Base-by-base conservation (phyloP, 2,113 vertebrate genomes). In the Deroptyus accipitrinus region DNA sequence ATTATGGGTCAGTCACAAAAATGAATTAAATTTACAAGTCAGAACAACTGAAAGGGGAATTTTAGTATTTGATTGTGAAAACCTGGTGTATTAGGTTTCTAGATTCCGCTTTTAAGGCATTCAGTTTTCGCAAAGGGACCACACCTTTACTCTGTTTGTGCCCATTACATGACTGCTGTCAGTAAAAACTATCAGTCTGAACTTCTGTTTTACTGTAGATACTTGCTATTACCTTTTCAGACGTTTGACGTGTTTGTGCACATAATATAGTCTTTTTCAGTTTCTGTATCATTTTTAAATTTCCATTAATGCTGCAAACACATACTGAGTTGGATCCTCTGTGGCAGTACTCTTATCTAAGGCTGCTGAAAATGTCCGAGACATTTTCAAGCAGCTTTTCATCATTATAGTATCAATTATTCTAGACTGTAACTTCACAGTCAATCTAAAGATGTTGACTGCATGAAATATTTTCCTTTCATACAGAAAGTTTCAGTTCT, bases 311-410 rank as follows among this genome's bases (percentile, higher is more conserved):
- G 54, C 24, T 69, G 22, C 41, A 86, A 72, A 62, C 16, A 17
- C 33, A 66, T 12, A 49, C 8, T 61, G 51, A 70, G 7, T 55
- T 5, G 4, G 44, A 27, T 68, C 17, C 10, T 35, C 67, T 67
- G 12, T 13, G 33, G 17, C 12, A 55, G 20, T 57, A 27, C 31
- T 62, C 68, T 66, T 17, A 39, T 23, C 12, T 54, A 66, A 80
- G 76, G 30, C 27, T 59, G 27, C 17, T 0, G 0, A 76, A 76
- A 48, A 62, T 44, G 4, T 54, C 16, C 0, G 1, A 24, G 57
- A 59, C 6, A 27, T 76, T 80, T 84, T 54, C 44, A 69, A 70
- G n/a, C 9, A 75, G 18, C 33, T 48, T 91, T 79, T 79, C 33
- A 27, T 46, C 24, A 35, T 68, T 59, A 64, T 15, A 33, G 7